Percentiles rank a stretch among this genome's conserved stretches.
Conservation (phyloP, 2,113 vertebrate species). For the Amblyopsis rosae region DNA sequence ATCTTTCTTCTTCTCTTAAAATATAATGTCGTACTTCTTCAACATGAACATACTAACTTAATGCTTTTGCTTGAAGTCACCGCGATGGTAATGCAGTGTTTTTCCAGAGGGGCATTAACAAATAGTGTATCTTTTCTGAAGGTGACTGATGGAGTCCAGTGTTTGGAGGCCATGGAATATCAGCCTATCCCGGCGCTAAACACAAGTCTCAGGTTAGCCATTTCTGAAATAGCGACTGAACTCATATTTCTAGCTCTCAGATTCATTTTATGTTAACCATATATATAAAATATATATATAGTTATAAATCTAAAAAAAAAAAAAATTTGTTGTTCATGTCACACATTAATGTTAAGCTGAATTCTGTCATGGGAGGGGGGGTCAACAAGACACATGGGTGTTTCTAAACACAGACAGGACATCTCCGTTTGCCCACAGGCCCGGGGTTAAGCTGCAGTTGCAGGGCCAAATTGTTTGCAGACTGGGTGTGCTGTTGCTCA, state of each 20-base stretch:
- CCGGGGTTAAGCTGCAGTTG: conserved; percentile 88
- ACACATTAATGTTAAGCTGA: too few relatives aligned
- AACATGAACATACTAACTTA: too few relatives aligned
- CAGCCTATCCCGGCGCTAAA: conserved; percentile 82
- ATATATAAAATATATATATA: too few relatives aligned
- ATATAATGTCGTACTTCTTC: too few relatives aligned
- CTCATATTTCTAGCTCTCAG: too few relatives aligned
- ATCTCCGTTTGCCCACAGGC: conserved; percentile 65
- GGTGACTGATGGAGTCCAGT: conserved; percentile 90
- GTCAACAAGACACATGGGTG: too few relatives aligned
- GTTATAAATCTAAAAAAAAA: too few relatives aligned
- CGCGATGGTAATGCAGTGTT: conserved; percentile 1
- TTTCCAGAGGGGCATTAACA: neutral
- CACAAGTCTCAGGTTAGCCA: conserved; percentile 59
- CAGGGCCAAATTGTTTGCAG: conserved; percentile 84
- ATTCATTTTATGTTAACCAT: too few relatives aligned
- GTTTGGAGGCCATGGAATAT: conserved; percentile 93
- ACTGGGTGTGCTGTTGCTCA: conserved; percentile 89
- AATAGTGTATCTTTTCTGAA: conserved; percentile 42
- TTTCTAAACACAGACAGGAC: neutral
- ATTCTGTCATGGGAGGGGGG: too few relatives aligned
- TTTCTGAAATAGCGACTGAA: neutral
- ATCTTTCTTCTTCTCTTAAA: neutral
- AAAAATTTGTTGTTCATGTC: too few relatives aligned
- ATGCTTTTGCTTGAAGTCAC: too few relatives aligned